Base-by-base conservation (phyloP, 2,113 vertebrate species). In the Micronisus gabar region DNA sequence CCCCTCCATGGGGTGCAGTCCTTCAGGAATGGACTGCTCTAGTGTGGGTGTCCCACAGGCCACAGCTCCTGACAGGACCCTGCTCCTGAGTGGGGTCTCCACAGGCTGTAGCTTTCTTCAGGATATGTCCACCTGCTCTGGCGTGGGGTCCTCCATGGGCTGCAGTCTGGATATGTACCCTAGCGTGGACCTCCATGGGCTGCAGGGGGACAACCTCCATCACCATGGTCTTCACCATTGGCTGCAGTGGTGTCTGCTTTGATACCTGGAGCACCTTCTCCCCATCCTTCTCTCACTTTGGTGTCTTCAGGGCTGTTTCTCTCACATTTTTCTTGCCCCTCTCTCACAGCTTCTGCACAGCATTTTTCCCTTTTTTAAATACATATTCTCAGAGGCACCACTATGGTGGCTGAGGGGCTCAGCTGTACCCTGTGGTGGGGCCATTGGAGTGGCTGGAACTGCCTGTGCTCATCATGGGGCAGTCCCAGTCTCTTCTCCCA, bases 151-250 rank as follows among this genome's bases (percentile, higher is more conserved):
- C 9, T 63, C n/a, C 43, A 3, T 27, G 19, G 58, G 19, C 16
- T 79, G 38, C 32, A 11, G 4, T 32, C 26, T 41, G 16, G 9
- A 38, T 43, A 15, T 27, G 2, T 40, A 52, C 26, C 27, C 50
- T 26, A 27, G 50, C 5, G 3, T 52, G 26, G 50, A 27, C 50
- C 6, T 59, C 67, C 58, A 1, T 13, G 22, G 40, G 18, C 32
- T 81, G 26, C 38, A 75, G 26, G 2, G 3, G 2, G 4, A 38
- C 15, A 72, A 7, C 4, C 21, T 72, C 6, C 1, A 0, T 40
- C 29, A 15, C 6, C 22, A 13, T 19, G 9, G 2, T n/a, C 40
- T 50, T 68, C 59, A 38, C 20, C 20, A 50, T 0, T 0, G 14
- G 9, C 16, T 70, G 40, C 13, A 22, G 13, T 15, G 10, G 5